These are phyloP conservation scores for Euura lappo DNA, from an alignment of 1,140 invertebrate species.

Conservation along the genomic window DNA sequence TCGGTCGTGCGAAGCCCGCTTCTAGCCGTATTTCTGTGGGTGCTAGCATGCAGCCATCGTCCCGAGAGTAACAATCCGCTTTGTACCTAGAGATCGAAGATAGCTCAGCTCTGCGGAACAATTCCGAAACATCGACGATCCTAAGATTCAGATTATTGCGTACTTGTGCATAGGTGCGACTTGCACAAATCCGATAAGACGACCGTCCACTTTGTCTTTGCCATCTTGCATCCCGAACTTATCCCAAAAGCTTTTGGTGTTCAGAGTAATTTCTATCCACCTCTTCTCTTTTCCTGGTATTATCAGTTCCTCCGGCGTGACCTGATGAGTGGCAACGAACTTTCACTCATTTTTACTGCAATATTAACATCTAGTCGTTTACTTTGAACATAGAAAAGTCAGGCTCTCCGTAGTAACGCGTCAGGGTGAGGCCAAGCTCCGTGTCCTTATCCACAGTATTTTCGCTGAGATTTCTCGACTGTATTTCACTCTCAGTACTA, in stretches of 20 bases:
- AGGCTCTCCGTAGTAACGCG: conserved; percentile 28
- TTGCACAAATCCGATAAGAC: conserved; percentile 32
- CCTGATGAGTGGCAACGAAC: conserved; percentile 20
- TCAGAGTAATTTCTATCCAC: conserved; percentile 22
- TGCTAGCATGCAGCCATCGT: conserved; percentile 24
- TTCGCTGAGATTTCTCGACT: background rate
- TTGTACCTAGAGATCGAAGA: conserved; percentile 24
- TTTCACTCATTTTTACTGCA: background rate
- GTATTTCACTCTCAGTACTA: conserved; percentile 10
- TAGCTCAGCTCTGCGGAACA: too few relatives aligned
- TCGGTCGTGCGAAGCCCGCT: conserved; percentile 20
- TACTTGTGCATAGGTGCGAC: conserved; percentile 35
- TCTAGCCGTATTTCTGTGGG: conserved; percentile 29
- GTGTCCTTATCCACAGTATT: background rate
- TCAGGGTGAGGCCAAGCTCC: conserved; percentile 25
- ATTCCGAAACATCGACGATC: too few relatives aligned
- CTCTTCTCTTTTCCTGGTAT: conserved; percentile 28
- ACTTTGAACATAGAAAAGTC: conserved; percentile 24
- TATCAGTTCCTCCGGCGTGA: conserved; percentile 33
- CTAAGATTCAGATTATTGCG: background rate
- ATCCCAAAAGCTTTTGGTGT: conserved; percentile 11
- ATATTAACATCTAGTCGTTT: background rate
- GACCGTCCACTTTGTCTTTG: conserved; percentile 17
- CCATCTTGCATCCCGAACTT: conserved; percentile 10
- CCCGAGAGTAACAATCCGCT: conserved; percentile 27